phyloP scores from a whole-genome alignment of 2,797 vertebrate genomes.

The Myotis daubentonii region DNA sequence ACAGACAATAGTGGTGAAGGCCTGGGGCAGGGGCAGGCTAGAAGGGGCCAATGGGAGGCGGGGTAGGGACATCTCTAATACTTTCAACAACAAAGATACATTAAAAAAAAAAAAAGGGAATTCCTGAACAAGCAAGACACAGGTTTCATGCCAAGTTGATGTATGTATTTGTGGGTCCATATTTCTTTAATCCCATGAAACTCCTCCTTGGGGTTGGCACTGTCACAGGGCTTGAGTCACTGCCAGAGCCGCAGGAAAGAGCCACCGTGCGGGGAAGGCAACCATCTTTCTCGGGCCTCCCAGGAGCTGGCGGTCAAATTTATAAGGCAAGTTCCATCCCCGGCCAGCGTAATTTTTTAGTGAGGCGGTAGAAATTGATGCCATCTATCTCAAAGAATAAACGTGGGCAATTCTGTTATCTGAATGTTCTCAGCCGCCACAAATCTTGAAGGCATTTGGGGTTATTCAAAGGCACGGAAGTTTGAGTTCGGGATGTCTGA shows the following conservation, averaged over 20 bases:
- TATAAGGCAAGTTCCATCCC: constrained; percentile 63
- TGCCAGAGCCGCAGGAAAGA: constrained; percentile 53
- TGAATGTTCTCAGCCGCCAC: constrained; percentile 34
- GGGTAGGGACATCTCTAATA: no score
- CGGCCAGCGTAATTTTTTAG: constrained; percentile 70
- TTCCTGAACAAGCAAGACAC: not conserved
- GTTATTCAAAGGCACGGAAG: constrained; percentile 45
- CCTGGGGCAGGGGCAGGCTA: no score
- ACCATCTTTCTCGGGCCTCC: constrained; percentile 58
- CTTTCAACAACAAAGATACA: no score
- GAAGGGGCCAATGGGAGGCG: no score
- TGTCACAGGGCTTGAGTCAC: constrained; percentile 59
- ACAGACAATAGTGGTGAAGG: not conserved
- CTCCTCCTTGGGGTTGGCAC: not conserved
- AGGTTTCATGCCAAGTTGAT: not conserved
- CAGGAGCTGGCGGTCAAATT: constrained; percentile 61
- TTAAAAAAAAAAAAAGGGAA: not conserved
- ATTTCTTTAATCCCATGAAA: constrained; percentile 60
- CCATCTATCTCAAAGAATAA: constrained; percentile 69
- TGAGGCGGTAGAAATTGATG: constrained; percentile 69
- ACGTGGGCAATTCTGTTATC: constrained; percentile 63
- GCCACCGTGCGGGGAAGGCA: constrained; percentile 29
- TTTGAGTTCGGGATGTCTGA: not conserved
- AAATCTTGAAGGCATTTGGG: constrained; percentile 48
- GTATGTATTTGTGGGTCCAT: not conserved